phyloP scores from a whole-genome alignment of 2,797 vertebrate species.

The Aplochiton taeniatus region DNA sequence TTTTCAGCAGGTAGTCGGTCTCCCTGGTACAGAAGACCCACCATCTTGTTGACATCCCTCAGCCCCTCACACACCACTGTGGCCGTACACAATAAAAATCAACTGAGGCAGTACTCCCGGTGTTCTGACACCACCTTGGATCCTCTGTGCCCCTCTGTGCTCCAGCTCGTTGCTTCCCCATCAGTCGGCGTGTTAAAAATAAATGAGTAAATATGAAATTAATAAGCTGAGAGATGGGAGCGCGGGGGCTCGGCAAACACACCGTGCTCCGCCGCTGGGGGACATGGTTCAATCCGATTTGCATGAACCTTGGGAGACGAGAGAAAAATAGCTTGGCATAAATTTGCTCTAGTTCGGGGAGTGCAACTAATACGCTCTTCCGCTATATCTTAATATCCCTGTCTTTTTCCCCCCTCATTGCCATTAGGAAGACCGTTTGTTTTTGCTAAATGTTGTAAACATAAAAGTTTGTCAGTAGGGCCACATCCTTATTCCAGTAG shows the following conservation, averaged over 20 bases:
- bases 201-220: slow-evolving; percentile 79
- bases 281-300: slow-evolving; percentile 59
- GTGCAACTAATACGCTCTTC: slow-evolving; percentile 54
- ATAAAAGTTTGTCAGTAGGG: too few relatives aligned
- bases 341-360: slow-evolving; percentile 54
- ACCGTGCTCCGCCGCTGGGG: slow-evolving; percentile 44
- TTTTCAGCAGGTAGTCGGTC: too few relatives aligned
- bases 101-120: background rate
- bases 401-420: slow-evolving; percentile 43
- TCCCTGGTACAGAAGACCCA: too few relatives aligned
- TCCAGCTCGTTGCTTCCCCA: slow-evolving; percentile 53
- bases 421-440: slow-evolving; percentile 56
- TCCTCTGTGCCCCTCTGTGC: slow-evolving; percentile 50
- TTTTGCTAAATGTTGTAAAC: slow-evolving; percentile 39
- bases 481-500: too few relatives aligned
- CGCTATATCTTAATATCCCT: slow-evolving; percentile 26
- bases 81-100: too few relatives aligned
- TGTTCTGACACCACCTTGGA: slow-evolving; percentile 22
- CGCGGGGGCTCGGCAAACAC: slow-evolving; percentile 33
- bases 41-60: too few relatives aligned
- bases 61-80: too few relatives aligned
- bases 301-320: slow-evolving; percentile 44
- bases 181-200: slow-evolving; percentile 68
- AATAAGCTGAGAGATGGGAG: slow-evolving; percentile 69
- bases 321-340: slow-evolving; percentile 58